phyloP scores from a whole-genome alignment of 2,113 vertebrate genomes.

The Albula goreensis region DNA sequence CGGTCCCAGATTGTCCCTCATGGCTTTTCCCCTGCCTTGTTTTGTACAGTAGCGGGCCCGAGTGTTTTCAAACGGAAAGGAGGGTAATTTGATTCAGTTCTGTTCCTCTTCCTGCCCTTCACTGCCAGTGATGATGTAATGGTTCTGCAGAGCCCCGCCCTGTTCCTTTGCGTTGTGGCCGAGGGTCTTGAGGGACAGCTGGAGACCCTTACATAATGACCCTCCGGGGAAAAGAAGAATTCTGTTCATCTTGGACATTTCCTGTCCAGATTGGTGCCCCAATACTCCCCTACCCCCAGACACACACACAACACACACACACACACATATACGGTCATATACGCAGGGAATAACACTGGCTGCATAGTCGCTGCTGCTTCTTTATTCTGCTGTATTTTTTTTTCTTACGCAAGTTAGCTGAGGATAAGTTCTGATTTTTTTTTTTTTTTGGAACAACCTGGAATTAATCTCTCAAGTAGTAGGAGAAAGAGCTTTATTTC shows the following conservation, averaged over 20 bases:
- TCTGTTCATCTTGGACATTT: conserved; percentile 59
- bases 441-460: neutral
- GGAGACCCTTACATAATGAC: conserved; percentile 41
- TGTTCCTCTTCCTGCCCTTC: conserved; percentile 33
- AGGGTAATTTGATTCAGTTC: conserved; percentile 37
- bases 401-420: neutral
- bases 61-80: conserved; percentile 30
- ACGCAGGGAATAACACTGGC: neutral
- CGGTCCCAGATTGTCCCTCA: neutral
- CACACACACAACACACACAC: conserved; percentile 17
- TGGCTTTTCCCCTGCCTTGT: conserved; percentile 9
- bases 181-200: conserved; percentile 47
- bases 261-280: conserved; percentile 49
- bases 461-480: neutral
- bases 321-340: neutral
- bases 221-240: conserved; percentile 57
- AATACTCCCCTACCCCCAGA: neutral
- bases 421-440: neutral
- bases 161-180: neutral
- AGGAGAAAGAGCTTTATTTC: neutral
- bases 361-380: neutral
- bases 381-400: neutral
- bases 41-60: conserved; percentile 27
- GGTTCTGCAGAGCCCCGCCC: neutral
- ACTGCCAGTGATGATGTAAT: conserved; percentile 45